phyloP scores from a whole-genome alignment of 2,113 vertebrate species.

The Ginglymostoma cirratum region DNA sequence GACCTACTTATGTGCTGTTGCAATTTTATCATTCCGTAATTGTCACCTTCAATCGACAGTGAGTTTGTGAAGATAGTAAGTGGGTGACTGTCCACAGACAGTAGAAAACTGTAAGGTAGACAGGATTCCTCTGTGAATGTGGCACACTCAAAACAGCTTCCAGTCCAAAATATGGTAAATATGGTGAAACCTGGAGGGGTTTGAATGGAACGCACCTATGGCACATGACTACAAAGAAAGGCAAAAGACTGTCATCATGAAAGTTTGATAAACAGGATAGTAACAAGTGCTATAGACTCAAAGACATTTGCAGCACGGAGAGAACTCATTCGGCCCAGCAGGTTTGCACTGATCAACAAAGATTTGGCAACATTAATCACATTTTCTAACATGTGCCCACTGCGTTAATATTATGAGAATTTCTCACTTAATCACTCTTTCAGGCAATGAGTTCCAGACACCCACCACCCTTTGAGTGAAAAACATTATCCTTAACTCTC shows the following conservation, averaged over 20 bases:
- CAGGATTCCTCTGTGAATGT: neutral
- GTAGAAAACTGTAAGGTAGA: neutral
- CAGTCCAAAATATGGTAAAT: neutral
- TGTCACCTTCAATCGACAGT: neutral
- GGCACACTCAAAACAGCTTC: neutral
- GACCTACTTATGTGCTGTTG: too few species aligned
- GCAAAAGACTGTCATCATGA: neutral
- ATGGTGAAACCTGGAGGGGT: neutral
- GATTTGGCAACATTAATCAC: too few species aligned
- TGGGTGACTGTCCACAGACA: neutral
- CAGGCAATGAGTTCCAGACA: too few species aligned
- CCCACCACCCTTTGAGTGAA: too few species aligned
- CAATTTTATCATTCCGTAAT: too few species aligned
- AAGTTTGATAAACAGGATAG: neutral
- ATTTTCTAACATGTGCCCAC: too few species aligned
- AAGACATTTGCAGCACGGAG: too few species aligned
- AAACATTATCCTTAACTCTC: too few species aligned
- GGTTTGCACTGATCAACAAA: too few species aligned
- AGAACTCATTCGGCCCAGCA: too few species aligned
- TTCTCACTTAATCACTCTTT: too few species aligned
- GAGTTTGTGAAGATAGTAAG: neutral
- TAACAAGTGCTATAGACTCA: neutral
- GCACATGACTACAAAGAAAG: neutral
- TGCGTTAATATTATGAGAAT: too few species aligned
- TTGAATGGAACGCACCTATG: neutral